Evolutionary conservation across 2,888 invertebrate genomes (phyloP), one percentile per base, ranked within the genome.

Genomic region (Limnephilus rhombicus): DNA sequence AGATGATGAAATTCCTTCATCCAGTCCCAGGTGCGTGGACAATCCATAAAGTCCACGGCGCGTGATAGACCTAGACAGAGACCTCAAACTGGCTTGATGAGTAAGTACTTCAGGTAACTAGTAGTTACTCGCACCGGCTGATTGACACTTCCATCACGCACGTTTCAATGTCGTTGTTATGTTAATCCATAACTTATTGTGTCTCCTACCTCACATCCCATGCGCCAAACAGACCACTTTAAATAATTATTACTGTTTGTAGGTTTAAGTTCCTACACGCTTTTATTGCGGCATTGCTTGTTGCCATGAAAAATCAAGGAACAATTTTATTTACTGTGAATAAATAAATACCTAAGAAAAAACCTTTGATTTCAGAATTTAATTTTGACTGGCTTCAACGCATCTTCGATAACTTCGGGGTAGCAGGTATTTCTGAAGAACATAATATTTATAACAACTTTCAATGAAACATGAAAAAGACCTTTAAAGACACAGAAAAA

Each of bases 131-230:
- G 45, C 45, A 18, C n/a, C n/a, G 82, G 12, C 85, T 34, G 85
- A 85, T 86, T 86, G 86, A 45, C 45, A 86, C 45, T 45, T n/a
- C 9, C 45, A n/a, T 37, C 86, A 86, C 86, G 86, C 45, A 29
- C 86, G n/a, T n/a, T 45, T 13, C 86, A 86, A 45, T 86, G 86
- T 45, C 86, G n/a, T 86, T 86, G 45, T 86, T 45, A 29, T 86
- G 45, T 86, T 45, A 85, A 86, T 86, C 37, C 7, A n/a, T 68
- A 68, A 68, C 68, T 68, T 68, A 68, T n/a, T 68, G 68, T 68
- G 24, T n/a, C 68, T 68, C 9, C 18, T 24, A 68, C 18, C 68
- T 68, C 3, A 68, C 68, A 24, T 9, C 24, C 24, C 24, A 68
- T 68, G 24, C 24, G 68, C 68, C 68, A 68, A 68, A 68, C 68